Evolutionary conservation across 2,113 vertebrate genomes (phyloP), one percentile per base, ranked within the genome.

Genomic region (Ceyx cyanopectus): DNA sequence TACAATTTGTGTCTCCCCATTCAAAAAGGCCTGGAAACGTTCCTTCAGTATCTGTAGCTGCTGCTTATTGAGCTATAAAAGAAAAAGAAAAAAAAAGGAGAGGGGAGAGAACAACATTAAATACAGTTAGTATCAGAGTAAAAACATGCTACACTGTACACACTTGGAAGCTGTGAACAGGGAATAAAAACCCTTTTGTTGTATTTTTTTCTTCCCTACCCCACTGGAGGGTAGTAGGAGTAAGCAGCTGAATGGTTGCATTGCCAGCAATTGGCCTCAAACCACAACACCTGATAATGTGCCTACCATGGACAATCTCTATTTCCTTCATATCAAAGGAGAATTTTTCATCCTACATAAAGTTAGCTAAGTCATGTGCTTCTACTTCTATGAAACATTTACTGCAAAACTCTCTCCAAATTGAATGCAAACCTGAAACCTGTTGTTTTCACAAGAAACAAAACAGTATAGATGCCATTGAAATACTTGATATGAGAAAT

Each of bases 1-100:
- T 32, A 99, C 96, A 1, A 99, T 99, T 93, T 99, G 99, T 0
- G 98, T 99, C 60, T 99, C 99, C 30, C 99, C 99, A 5, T 98
- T 99, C 81, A 99, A 97, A 85, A 99, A 99, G 85, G 99, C 98
- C 96, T 98, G 98, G 93, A 99, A 99, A 34, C 98, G 97, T 13
- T 99, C 99, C 96, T 98, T 99, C 88, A 99, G 96, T 6, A 97
- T 96, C 97, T 99, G 99, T 27, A 99, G 95, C 85, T 99, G 99
- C 91, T 99, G 99, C 95, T 99, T 99, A 96, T 99, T 99, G 87
- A 99, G 98, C 99, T 99, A 81, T 14, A 76, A 58, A 83, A 41
- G 90, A 74, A 29, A 76, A 40, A 43, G 27, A 76, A 41, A 43
- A 12, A 65, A 43, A 10, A 60, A 62, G 32, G n/a, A 75, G 45